Conservation (phyloP, 2,888 invertebrate species). For the Baronia brevicornis region DNA sequence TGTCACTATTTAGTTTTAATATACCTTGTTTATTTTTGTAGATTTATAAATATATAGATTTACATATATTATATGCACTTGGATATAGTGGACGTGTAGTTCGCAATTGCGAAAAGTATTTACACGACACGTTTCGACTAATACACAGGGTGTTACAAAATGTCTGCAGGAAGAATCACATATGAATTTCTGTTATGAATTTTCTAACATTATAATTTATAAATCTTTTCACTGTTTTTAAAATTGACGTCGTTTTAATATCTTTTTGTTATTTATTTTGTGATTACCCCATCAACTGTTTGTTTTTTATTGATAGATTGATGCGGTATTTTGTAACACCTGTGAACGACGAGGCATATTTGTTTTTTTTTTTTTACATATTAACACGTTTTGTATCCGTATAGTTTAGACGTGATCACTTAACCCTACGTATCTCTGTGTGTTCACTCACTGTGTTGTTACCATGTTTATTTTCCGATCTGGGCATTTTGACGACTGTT, state of each 20-base stretch:
- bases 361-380: slow-evolving; percentile 33
- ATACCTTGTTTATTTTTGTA: slow-evolving; percentile 37
- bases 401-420: slow-evolving; percentile 35
- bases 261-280: background rate
- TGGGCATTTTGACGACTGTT: slow-evolving; percentile 52
- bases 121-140: slow-evolving; percentile 19
- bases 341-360: slow-evolving; percentile 34
- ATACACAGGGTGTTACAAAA: slow-evolving; percentile 16
- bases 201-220: too few relatives aligned
- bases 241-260: background rate
- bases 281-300: too few relatives aligned
- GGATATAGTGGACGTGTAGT: slow-evolving; percentile 32
- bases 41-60: slow-evolving; percentile 32
- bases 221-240: background rate
- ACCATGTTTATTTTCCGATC: slow-evolving; percentile 46
- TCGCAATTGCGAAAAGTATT: slow-evolving; percentile 20
- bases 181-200: too few relatives aligned
- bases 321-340: slow-evolving; percentile 17
- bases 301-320: slow-evolving; percentile 12
- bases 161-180: slow-evolving; percentile 14
- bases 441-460: slow-evolving; percentile 34
- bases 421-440: slow-evolving; percentile 29
- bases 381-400: slow-evolving; percentile 32
- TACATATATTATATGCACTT: slow-evolving; percentile 27
- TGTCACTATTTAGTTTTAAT: slow-evolving; percentile 19